A percentile compares a stretch with the other conserved stretches of the same genome.
Conservation (phyloP, 2,888 invertebrate genomes). For the Heterodera filipjevi region DNA sequence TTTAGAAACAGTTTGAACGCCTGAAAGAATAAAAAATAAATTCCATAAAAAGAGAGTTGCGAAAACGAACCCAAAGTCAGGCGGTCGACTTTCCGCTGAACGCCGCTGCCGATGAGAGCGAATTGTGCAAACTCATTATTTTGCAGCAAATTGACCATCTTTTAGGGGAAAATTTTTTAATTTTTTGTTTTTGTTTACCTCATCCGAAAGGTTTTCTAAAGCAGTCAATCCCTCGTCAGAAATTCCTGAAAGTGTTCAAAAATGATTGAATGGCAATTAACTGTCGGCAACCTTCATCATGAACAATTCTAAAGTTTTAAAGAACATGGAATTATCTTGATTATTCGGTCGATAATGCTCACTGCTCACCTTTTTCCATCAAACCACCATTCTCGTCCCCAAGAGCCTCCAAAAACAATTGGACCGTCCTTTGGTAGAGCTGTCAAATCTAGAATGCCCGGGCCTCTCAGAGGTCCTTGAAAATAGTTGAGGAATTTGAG, state of each 20-base stretch:
- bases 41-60: not conserved
- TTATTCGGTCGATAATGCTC: not conserved
- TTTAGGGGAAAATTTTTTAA: constrained; percentile 10
- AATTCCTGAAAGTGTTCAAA: constrained; percentile 42
- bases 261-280: not conserved
- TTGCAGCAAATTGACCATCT: constrained; percentile 52
- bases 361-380: constrained; percentile 38
- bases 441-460: constrained; percentile 65
- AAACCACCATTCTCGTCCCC: constrained; percentile 65
- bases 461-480: constrained; percentile 42
- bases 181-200: constrained; percentile 38
- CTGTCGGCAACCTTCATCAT: constrained; percentile 46
- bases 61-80: constrained; percentile 57
- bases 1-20: constrained; percentile 62
- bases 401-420: constrained; percentile 63
- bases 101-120: constrained; percentile 63
- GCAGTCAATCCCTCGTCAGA: constrained; percentile 57
- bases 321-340: not conserved
- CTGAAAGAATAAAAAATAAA: not conserved
- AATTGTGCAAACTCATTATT: constrained; percentile 59
- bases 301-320: constrained; percentile 49
- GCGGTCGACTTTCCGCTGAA: constrained; percentile 64
- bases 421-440: constrained; percentile 61
- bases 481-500: not conserved
- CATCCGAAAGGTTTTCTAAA: constrained; percentile 55